Evolutionary conservation across 2,888 invertebrate species (phyloP), one percentile per base, ranked within the genome.

Genomic region (Salpingus planirostris): DNA sequence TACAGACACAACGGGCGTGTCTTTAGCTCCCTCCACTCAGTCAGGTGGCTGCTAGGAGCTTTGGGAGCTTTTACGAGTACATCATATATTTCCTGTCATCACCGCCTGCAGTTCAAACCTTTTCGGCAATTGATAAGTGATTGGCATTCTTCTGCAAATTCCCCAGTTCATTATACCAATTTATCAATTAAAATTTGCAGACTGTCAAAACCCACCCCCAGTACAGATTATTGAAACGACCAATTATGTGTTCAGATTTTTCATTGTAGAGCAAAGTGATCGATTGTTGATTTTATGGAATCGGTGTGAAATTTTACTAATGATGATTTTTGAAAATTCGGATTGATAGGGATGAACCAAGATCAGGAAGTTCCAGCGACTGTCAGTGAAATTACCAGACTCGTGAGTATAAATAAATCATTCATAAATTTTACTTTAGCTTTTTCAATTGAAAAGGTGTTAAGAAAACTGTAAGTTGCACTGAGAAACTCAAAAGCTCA

Each of bases 331-430:
- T 24, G 29, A 14, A 7, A 36, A 13, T 27, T 29, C 14, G 15
- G 25, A 12, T 37, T 31, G 35, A 36, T 36, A 50, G 54, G 50
- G 38, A 63, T 64, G 64, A 61, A 59, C 53, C 58, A 61, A 44
- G 64, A 64, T 43, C 65, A 64, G 50, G 62, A 65, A 53, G 63
- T 62, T 38, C 60, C 63, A 28, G 55, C 57, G 27, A 50, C 53
- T 28, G 52, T 58, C 28, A 56, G 54, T 44, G 64, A 65, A 40
- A 46, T 62, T 31, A 53, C 59, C 31, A 50, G 60, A 53, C 49
- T 65, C 49, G 65, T 65, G 50, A 63, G 63, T 62, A 25, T 3
- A 31, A n/a, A n/a, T n/a, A n/a, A n/a, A n/a, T n/a, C n/a, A n/a
- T n/a, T n/a, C n/a, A n/a, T n/a, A n/a, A n/a, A n/a, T n/a, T n/a